Evolutionary conservation across 2,888 invertebrate genomes (phyloP), one percentile per base, ranked within the genome.

Genomic region (Loripinus fragilis): DNA sequence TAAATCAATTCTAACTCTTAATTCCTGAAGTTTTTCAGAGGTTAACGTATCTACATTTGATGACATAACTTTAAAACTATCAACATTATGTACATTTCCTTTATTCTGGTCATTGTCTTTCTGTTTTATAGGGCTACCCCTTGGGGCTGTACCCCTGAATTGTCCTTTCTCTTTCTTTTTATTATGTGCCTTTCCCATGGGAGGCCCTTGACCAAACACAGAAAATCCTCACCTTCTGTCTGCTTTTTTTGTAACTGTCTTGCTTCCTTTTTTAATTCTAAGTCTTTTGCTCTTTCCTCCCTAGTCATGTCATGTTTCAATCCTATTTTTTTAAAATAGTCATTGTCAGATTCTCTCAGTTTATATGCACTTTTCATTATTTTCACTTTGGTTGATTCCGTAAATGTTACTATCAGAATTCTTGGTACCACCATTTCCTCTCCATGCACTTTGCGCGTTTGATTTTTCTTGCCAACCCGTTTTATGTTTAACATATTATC

Each of bases 261-360:
- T n/a, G n/a, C n/a, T n/a, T n/a, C n/a, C n/a, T n/a, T n/a, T n/a
- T n/a, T n/a, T n/a, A n/a, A n/a, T n/a, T n/a, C n/a, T n/a, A n/a
- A n/a, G n/a, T n/a, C n/a, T n/a, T n/a, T n/a, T n/a, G n/a, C n/a
- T n/a, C n/a, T n/a, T n/a, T n/a, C n/a, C n/a, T n/a, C n/a, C n/a
- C n/a, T n/a, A n/a, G n/a, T n/a, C n/a, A 50, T 50, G n/a, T 50
- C 50, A 50, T 50, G 50, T 50, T 50, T 50, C 23, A 50, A n/a
- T 7, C 50, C 50, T 7, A 50, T 20, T n/a, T 50, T 50, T 23
- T 20, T 50, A n/a, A 50, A 50, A 50, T 50, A 50, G 23, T 50
- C 50, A 50, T 50, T 20, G 5, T 50, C 50, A 15, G 50, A 50
- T 10, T 50, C n/a, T 50, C n/a, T n/a, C n/a, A n/a, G n/a, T n/a